Conservation (phyloP, 2,797 vertebrate species). For the Percopsis omiscomaycus region DNA sequence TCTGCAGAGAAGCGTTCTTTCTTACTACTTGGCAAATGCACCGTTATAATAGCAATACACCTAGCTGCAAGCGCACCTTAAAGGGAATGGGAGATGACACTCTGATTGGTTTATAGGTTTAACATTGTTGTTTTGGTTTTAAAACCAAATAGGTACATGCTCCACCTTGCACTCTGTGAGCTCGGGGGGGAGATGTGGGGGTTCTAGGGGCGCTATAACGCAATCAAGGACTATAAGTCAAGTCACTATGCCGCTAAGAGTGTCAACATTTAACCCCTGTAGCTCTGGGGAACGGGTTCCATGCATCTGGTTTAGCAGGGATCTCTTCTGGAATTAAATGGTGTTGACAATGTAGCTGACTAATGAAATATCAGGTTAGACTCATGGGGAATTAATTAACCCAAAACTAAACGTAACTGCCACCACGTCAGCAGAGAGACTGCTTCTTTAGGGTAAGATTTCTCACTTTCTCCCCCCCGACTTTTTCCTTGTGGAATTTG, state of each 20-base stretch:
- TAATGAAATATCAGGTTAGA: slow-evolving; percentile 33
- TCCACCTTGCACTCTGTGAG: no score
- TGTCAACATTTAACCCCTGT: neutral
- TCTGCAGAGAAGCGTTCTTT: no score
- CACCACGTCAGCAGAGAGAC: slow-evolving; percentile 27
- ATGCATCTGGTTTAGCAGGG: slow-evolving; percentile 19
- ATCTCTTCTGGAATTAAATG: slow-evolving; percentile 19
- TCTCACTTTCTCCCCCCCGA: neutral
- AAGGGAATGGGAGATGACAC: no score
- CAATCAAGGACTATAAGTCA: neutral
- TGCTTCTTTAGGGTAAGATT: slow-evolving; percentile 19
- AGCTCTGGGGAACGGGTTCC: slow-evolving; percentile 1
- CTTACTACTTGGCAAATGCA: no score
- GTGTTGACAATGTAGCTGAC: slow-evolving; percentile 32
- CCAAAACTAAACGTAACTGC: slow-evolving; percentile 41
- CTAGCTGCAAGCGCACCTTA: no score
- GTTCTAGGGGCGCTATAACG: no score
- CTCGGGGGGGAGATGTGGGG: no score
- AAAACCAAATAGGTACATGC: no score
- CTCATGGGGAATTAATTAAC: slow-evolving; percentile 30
- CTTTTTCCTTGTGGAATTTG: slow-evolving; percentile 1
- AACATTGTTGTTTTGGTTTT: no score
- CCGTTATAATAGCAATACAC: no score
- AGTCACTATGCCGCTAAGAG: no score
- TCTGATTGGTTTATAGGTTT: no score